A percentile compares a stretch with the other conserved stretches of the same genome.
Conservation (phyloP, 2,888 invertebrate species). For the Drosophila paracracens region DNA sequence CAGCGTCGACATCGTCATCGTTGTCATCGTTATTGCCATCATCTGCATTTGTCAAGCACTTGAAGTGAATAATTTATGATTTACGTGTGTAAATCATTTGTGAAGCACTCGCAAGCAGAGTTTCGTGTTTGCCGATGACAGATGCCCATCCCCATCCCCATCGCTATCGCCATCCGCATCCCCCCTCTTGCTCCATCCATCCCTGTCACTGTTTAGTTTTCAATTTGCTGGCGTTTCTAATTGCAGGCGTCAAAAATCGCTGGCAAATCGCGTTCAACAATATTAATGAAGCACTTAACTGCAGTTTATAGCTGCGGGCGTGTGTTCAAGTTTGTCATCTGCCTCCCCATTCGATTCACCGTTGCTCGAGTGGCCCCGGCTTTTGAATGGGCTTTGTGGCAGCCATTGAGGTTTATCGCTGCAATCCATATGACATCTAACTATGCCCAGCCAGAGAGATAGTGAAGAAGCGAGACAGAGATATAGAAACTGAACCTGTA, state of each 20-base stretch:
- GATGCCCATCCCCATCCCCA: conserved; percentile 6
- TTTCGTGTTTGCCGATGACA: conserved; percentile 58
- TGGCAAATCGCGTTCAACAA: conserved; percentile 60
- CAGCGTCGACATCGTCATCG: conserved; percentile 22
- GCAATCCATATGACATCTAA: conserved; percentile 26
- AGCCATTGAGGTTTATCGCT: conserved; percentile 41
- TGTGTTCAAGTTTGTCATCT: conserved; percentile 57
- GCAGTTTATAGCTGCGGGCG: conserved; percentile 70
- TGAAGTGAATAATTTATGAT: conserved; percentile 76
- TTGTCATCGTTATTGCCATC: conserved; percentile 30
- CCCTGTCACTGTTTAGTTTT: conserved; percentile 54
- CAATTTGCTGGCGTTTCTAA: conserved; percentile 63
- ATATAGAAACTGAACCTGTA: neutral
- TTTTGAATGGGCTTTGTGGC: conserved; percentile 20
- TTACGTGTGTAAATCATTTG: conserved; percentile 77
- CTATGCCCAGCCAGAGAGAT: conserved; percentile 1
- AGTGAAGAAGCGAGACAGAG: conserved; percentile 6
- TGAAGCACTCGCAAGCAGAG: conserved; percentile 59
- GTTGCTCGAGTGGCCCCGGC: conserved; percentile 30
- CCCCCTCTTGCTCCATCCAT: neutral
- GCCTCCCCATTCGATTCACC: conserved; percentile 21
- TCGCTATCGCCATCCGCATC: neutral
- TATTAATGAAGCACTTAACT: conserved; percentile 60
- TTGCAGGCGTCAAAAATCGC: conserved; percentile 69
- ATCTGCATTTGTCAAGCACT: conserved; percentile 77